Percentiles rank a stretch among this genome's conserved stretches.
Evolutionary conservation across 2,797 vertebrate species (phyloP).

Genomic region (Chloroceryle inda): DNA sequence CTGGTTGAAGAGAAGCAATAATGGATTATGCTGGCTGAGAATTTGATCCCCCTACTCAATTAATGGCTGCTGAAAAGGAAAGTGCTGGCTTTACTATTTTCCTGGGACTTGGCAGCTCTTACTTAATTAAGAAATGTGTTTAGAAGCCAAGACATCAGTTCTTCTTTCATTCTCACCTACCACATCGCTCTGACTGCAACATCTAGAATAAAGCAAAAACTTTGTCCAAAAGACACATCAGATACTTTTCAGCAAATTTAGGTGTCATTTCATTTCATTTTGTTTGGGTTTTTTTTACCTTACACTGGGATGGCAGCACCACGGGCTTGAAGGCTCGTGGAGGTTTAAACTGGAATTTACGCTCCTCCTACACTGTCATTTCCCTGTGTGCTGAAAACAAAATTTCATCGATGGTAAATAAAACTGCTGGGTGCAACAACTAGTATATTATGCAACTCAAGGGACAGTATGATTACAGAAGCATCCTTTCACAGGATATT

Average conservation of each 20-base stretch:
- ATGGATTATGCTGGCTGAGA: neutral
- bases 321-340: neutral
- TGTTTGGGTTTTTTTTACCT: neutral
- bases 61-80: neutral
- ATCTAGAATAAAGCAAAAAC: neutral
- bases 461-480: neutral
- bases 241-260: neutral
- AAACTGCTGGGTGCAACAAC: neutral
- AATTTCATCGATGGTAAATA: neutral
- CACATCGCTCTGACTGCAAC: neutral
- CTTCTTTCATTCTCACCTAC: neutral
- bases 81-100: neutral
- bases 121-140: slow-evolving; percentile 50
- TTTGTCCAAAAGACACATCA: neutral
- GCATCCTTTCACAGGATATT: neutral
- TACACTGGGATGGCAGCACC: neutral
- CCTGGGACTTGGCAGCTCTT: neutral
- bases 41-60: neutral
- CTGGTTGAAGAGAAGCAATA: neutral
- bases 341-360: neutral
- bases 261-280: neutral
- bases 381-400: neutral
- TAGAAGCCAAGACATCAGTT: neutral
- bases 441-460: neutral
- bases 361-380: neutral